These are phyloP conservation scores for Threskiornis aethiopicus DNA, from an alignment of 2,797 vertebrate genomes.

Conservation along the genomic window DNA sequence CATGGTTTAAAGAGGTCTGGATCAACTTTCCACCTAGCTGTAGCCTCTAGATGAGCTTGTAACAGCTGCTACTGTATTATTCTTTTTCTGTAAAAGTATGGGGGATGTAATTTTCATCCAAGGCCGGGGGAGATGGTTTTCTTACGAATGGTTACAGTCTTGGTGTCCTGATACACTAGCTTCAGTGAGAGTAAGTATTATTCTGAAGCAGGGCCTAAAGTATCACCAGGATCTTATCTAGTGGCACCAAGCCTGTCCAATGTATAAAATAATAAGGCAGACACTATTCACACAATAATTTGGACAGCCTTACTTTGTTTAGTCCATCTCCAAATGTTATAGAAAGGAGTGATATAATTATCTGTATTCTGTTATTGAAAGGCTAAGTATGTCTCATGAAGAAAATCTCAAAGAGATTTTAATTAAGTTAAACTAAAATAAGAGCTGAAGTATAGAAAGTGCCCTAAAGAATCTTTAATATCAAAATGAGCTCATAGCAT, in stretches of 20 bases:
- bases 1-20: not conserved
- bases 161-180: not conserved
- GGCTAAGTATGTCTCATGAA: not conserved
- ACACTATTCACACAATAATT: not conserved
- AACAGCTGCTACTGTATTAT: not conserved
- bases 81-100: not conserved
- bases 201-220: not conserved
- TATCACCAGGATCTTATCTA: not conserved
- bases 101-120: not conserved
- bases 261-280: not conserved
- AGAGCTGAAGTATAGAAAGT: not conserved
- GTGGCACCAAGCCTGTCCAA: not conserved
- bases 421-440: conserved; percentile 28
- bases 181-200: not conserved
- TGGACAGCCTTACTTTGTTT: not conserved
- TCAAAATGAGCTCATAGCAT: not conserved
- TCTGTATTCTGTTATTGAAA: not conserved
- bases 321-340: not conserved
- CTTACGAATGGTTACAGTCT: not conserved
- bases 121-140: not conserved
- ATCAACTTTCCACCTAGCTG: not conserved
- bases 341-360: not conserved
- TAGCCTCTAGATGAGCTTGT: fast-evolving
- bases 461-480: not conserved
- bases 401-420: conserved; percentile 7